phyloP scores from a whole-genome alignment of 1,140 invertebrate genomes.

The Ceratosolen fusciceps region DNA sequence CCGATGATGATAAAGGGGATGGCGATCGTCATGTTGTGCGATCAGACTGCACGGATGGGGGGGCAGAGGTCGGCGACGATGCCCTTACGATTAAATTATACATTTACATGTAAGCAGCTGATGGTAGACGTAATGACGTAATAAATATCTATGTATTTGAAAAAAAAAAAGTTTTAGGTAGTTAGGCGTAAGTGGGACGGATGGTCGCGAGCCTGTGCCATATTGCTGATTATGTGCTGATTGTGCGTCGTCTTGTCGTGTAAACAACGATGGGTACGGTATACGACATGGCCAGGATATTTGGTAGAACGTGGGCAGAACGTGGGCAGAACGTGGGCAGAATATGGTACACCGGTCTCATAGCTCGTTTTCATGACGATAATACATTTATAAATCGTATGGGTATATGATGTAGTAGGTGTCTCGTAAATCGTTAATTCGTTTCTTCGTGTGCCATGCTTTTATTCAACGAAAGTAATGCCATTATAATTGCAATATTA shows the following conservation, averaged over 20 bases:
- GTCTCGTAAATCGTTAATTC: constrained; percentile 52
- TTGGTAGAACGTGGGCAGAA: constrained; percentile 33
- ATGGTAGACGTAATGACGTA: no score
- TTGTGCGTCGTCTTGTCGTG: no score
- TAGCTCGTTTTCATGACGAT: constrained; percentile 68
- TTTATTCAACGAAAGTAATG: constrained; percentile 41
- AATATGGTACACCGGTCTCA: constrained; percentile 62
- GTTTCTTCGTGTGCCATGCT: constrained; percentile 62
- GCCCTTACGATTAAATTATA: constrained; percentile 44
- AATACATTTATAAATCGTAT: constrained; percentile 60
- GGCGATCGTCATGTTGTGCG: no score
- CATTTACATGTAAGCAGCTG: constrained; percentile 41
- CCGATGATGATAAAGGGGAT: background rate
- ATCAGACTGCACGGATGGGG: no score
- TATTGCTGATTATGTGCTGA: background rate
- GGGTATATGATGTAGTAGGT: constrained; percentile 59
- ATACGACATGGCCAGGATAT: no score
- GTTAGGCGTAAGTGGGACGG: constrained; percentile 62
- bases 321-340: constrained; percentile 48
- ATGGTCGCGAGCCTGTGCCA: constrained; percentile 64
- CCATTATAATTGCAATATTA: constrained; percentile 7
- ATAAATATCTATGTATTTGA: constrained; percentile 56
- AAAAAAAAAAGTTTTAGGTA: constrained; percentile 62
- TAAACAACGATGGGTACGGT: no score
- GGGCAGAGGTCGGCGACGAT: constrained; percentile 42